Evolutionary conservation across 2,888 invertebrate species (phyloP).

Genomic region (Dolichomitus sp.): DNA sequence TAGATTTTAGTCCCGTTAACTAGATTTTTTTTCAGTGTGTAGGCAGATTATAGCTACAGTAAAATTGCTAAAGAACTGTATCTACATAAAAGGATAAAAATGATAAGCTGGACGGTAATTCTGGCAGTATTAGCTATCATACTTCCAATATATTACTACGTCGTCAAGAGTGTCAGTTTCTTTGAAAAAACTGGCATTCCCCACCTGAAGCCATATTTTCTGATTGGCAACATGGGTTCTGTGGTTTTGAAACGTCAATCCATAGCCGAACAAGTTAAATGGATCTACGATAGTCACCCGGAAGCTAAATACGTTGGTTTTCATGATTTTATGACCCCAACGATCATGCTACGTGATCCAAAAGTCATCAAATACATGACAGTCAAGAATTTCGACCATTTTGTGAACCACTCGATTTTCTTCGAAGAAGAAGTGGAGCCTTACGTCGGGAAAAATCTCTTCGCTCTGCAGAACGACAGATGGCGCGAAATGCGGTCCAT

Average conservation of each 20-base stretch:
- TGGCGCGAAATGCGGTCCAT: slow-evolving; percentile 80
- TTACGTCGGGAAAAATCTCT: slow-evolving; percentile 75
- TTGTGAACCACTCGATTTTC: slow-evolving; percentile 69
- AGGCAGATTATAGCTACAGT: not conserved
- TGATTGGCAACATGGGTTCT: slow-evolving; percentile 73
- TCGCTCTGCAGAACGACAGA: slow-evolving; percentile 73
- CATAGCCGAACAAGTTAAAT: slow-evolving; percentile 56
- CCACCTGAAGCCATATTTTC: slow-evolving; percentile 62
- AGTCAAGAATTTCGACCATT: slow-evolving; percentile 72
- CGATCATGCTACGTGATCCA: slow-evolving; percentile 73
- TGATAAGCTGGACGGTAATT: slow-evolving; percentile 37
- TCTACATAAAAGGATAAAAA: not conserved
- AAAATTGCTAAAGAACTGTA: not conserved
- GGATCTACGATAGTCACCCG: slow-evolving; percentile 66
- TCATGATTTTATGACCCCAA: slow-evolving; percentile 71
- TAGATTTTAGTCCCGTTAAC: too few relatives aligned
- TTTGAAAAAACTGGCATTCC: slow-evolving; percentile 63
- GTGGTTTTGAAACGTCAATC: slow-evolving; percentile 57
- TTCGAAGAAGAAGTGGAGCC: slow-evolving; percentile 73
- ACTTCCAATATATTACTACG: slow-evolving; percentile 50
- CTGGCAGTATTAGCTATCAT: slow-evolving; percentile 22
- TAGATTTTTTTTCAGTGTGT: too few relatives aligned
- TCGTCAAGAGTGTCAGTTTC: slow-evolving; percentile 42
- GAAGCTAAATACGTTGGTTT: slow-evolving; percentile 76
- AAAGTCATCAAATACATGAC: slow-evolving; percentile 73